These are phyloP conservation scores for Oxycera nigricornis DNA, from an alignment of 2,888 invertebrate genomes.

Conservation along the genomic window DNA sequence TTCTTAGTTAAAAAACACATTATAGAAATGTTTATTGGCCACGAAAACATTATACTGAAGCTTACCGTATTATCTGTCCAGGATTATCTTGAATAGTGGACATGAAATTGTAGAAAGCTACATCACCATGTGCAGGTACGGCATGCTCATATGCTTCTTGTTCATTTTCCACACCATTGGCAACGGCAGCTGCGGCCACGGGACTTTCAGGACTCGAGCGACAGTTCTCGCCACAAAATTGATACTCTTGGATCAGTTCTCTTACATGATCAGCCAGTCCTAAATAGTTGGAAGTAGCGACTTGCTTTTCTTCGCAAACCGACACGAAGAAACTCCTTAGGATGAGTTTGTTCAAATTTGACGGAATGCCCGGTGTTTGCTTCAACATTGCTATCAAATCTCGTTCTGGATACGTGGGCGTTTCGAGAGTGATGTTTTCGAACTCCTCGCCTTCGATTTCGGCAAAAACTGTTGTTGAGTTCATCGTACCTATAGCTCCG, in stretches of 20 bases:
- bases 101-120: constrained; percentile 80
- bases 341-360: constrained; percentile 61
- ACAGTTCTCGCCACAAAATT: constrained; percentile 62
- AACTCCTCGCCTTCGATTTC: constrained; percentile 86
- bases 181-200: constrained; percentile 44
- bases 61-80: constrained; percentile 81
- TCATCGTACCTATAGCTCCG: constrained; percentile 67
- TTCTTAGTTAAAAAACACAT: not conserved
- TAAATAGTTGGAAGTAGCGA: constrained; percentile 59
- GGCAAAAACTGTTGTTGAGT: constrained; percentile 71
- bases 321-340: constrained; percentile 66
- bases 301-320: constrained; percentile 67
- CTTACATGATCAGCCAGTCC: constrained; percentile 67
- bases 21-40: too few relatives aligned
- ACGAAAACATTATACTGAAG: too few relatives aligned
- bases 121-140: constrained; percentile 81
- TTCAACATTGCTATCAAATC: constrained; percentile 76
- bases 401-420: constrained; percentile 73
- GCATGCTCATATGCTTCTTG: constrained; percentile 82
- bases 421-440: constrained; percentile 78
- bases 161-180: constrained; percentile 50
- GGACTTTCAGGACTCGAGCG: constrained; percentile 51
- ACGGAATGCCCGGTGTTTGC: constrained; percentile 64
- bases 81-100: constrained; percentile 77
- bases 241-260: constrained; percentile 70